These are phyloP conservation scores for Trachymyrmex septentrionalis DNA, from an alignment of 1,140 invertebrate species.

Conservation along the genomic window DNA sequence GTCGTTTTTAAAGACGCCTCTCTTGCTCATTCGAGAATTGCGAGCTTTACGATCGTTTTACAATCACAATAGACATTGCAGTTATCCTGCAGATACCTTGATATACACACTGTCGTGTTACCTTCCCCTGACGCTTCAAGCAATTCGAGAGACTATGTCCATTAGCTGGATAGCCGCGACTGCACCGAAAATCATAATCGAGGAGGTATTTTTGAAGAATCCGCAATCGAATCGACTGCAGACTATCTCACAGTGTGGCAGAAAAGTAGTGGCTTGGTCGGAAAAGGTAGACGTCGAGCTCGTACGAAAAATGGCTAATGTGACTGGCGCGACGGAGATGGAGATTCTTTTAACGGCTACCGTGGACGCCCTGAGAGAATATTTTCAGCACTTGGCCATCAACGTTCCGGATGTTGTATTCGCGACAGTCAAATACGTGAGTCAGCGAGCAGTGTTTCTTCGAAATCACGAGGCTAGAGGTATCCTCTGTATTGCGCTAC, in stretches of 20 bases:
- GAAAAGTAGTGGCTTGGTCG: conserved; percentile 93
- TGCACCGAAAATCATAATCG: conserved; percentile 88
- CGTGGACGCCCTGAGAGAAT: conserved; percentile 89
- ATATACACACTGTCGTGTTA: conserved; percentile 86
- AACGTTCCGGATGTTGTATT: conserved; percentile 87
- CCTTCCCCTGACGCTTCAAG: conserved; percentile 87
- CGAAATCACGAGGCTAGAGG: conserved; percentile 86
- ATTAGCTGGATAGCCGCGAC: conserved; percentile 87
- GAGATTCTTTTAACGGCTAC: conserved; percentile 90
- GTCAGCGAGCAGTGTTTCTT: conserved; percentile 86
- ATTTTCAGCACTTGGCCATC: conserved; percentile 87
- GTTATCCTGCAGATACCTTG: conserved; percentile 80
- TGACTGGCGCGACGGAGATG: conserved; percentile 89
- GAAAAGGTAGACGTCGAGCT: conserved; percentile 88
- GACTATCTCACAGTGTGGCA: conserved; percentile 90
- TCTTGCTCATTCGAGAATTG: conserved; percentile 79
- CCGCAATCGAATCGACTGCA: conserved; percentile 87
- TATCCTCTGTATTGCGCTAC: conserved; percentile 88
- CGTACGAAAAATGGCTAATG: conserved; percentile 87
- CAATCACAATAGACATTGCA: conserved; percentile 78
- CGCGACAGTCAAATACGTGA: conserved; percentile 87
- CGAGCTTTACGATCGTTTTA: conserved; percentile 77
- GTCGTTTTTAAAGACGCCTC: conserved; percentile 78
- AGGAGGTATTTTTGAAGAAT: conserved; percentile 87
- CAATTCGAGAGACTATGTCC: conserved; percentile 87